phyloP scores from a whole-genome alignment of 1,140 invertebrate genomes.

The Rhagoletis pomonella region DNA sequence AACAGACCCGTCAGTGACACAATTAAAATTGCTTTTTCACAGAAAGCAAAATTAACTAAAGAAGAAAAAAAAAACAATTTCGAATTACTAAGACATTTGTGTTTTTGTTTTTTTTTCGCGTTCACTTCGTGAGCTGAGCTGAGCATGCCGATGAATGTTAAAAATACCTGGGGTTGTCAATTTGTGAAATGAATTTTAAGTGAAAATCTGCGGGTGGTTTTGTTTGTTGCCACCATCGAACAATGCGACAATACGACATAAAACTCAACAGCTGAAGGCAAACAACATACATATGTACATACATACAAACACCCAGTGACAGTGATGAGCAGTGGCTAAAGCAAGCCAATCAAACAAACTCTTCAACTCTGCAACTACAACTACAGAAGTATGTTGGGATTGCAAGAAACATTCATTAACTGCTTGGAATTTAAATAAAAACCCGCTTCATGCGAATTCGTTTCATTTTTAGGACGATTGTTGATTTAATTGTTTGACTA shows the following conservation, averaged over 20 bases:
- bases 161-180: constrained; percentile 53
- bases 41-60: neutral
- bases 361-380: neutral
- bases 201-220: constrained; percentile 58
- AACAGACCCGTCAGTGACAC: no score
- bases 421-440: neutral
- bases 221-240: constrained; percentile 55
- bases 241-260: constrained; percentile 45
- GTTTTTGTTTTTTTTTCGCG: neutral
- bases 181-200: constrained; percentile 59
- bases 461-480: constrained; percentile 55
- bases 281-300: neutral
- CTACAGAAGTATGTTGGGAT: neutral
- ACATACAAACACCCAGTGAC: constrained; percentile 30
- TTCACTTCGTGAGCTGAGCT: neutral
- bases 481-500: constrained; percentile 74
- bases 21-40: neutral
- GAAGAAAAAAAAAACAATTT: neutral
- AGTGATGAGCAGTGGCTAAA: neutral
- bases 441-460: constrained; percentile 39
- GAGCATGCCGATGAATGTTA: neutral
- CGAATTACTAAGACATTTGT: neutral
- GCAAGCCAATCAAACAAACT: neutral
- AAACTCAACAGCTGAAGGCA: constrained; percentile 50
- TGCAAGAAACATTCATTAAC: neutral